phyloP scores from a whole-genome alignment of 2,888 invertebrate species.

The Bhutanitis thaidina region DNA sequence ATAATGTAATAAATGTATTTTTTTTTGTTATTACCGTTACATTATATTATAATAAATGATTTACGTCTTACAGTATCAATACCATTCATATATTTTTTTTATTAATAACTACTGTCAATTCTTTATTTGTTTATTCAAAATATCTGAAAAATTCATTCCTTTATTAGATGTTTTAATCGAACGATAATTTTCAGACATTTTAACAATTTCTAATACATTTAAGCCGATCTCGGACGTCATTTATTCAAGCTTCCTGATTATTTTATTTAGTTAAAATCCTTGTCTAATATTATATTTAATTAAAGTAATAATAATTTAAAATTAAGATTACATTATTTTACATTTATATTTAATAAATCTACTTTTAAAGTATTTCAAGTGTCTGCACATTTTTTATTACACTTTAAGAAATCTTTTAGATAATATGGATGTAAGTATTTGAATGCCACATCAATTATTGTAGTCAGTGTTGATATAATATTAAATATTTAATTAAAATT shows the following conservation, averaged over 20 bases:
- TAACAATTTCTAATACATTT: background rate
- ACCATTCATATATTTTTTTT: too few species aligned
- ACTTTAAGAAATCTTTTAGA: too few species aligned
- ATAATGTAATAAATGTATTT: constrained; percentile 34
- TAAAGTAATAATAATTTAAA: too few species aligned
- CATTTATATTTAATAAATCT: too few species aligned
- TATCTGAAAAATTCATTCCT: background rate
- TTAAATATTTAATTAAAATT: background rate
- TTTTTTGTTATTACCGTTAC: constrained; percentile 5
- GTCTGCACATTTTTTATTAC: background rate
- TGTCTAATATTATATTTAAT: too few species aligned
- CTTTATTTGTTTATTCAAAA: too few species aligned
- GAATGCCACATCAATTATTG: background rate
- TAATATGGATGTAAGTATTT: too few species aligned
- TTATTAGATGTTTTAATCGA: background rate
- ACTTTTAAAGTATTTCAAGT: background rate
- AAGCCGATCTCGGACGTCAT: background rate
- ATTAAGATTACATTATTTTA: too few species aligned
- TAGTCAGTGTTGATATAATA: constrained; percentile 9
- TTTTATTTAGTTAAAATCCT: too few species aligned
- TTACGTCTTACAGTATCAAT: too few species aligned
- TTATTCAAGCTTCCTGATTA: background rate
- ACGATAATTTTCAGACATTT: background rate
- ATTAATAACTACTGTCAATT: too few species aligned
- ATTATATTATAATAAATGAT: too few species aligned